These are phyloP conservation scores for Falco columbarius DNA, from an alignment of 2,797 vertebrate species.

Conservation along the genomic window DNA sequence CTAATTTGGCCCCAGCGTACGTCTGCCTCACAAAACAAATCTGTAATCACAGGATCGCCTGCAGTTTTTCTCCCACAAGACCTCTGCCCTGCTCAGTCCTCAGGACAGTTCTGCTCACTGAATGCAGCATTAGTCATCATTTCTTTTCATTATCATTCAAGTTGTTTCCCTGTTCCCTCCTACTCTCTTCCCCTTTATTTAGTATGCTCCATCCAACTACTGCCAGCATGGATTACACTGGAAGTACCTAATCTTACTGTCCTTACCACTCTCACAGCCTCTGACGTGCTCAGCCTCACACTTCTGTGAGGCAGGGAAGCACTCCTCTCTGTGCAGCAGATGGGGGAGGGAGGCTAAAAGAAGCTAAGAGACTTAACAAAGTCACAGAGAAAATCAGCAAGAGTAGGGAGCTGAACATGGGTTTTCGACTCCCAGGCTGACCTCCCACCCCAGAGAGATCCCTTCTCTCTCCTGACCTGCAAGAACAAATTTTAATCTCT, in stretches of 20 bases:
- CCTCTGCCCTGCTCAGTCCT: slow-evolving; percentile 41
- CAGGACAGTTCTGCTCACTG: slow-evolving; percentile 13
- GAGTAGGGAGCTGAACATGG: background rate
- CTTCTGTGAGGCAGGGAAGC: background rate
- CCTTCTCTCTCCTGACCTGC: background rate
- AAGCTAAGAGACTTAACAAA: background rate
- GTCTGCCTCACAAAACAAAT: background rate
- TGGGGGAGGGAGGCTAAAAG: background rate
- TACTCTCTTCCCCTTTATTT: slow-evolving; percentile 28
- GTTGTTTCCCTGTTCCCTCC: slow-evolving; percentile 3
- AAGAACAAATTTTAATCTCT: slow-evolving; percentile 13
- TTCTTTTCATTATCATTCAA: slow-evolving; percentile 55
- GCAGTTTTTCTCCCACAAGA: slow-evolving; percentile 5
- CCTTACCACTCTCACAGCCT: background rate
- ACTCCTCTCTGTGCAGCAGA: background rate
- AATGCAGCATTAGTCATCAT: slow-evolving; percentile 21
- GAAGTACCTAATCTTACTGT: slow-evolving; percentile 21
- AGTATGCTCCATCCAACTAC: background rate
- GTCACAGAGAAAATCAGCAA: background rate
- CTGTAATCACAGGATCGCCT: slow-evolving; percentile 8
- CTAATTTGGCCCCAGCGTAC: background rate
- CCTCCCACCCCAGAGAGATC: background rate
- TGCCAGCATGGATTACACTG: slow-evolving; percentile 16
- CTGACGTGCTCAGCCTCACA: background rate
- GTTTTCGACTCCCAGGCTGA: background rate